Conservation (phyloP, 92 coral and sea anemone genomes). For the Zoanthus sociatus region DNA sequence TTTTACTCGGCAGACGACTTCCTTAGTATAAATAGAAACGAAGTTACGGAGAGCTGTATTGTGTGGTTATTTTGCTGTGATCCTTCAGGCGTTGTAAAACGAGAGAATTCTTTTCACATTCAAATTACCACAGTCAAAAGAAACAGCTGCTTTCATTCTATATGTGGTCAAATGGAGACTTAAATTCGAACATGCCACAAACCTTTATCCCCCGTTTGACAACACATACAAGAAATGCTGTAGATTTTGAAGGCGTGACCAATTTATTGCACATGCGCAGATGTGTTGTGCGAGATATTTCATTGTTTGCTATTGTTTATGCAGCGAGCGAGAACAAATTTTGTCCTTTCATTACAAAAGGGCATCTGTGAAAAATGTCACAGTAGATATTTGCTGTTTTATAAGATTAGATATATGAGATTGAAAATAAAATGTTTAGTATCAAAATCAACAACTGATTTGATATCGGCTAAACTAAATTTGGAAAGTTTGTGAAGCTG, state of each 20-base stretch:
- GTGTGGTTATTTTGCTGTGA: constrained; percentile 60
- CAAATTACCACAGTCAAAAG: constrained; percentile 75
- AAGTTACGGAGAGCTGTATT: constrained; percentile 22
- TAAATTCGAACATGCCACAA: constrained; percentile 60
- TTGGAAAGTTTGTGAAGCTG: not conserved
- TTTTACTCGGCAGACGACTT: not conserved
- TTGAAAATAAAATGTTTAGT: not conserved
- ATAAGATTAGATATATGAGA: not conserved
- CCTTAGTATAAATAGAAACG: not conserved
- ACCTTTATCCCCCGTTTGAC: constrained; percentile 72
- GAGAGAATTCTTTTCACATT: constrained; percentile 88
- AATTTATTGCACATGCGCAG: constrained; percentile 41
- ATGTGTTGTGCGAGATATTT: constrained; percentile 29
- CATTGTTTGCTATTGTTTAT: constrained; percentile 32
- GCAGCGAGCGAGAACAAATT: not conserved
- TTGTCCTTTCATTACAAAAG: not conserved
- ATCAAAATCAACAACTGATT: not conserved
- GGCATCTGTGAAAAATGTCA: not conserved
- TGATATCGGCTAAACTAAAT: constrained; percentile 9
- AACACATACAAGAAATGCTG: constrained; percentile 59
- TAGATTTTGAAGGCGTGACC: constrained; percentile 66
- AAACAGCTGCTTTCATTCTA: constrained; percentile 93
- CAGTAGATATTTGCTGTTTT: not conserved
- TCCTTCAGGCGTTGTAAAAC: constrained; percentile 80
- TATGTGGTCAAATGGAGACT: constrained; percentile 75